These are phyloP conservation scores for Lissonota sp. DNA, from an alignment of 2,888 invertebrate genomes.

Conservation along the genomic window DNA sequence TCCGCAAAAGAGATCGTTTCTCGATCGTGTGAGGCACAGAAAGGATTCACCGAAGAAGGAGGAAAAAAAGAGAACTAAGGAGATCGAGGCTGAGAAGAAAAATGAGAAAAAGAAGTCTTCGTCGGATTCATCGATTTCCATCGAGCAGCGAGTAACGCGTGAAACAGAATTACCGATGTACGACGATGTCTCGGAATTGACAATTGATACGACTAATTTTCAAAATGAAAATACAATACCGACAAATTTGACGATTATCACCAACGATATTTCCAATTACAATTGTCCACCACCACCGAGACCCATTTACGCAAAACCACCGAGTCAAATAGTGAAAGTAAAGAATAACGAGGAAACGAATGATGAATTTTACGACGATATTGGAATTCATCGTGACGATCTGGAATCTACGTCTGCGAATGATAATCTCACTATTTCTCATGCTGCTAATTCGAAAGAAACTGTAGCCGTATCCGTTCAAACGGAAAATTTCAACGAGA, in stretches of 20 bases:
- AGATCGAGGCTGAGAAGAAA: background rate
- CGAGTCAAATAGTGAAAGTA: slow-evolving; percentile 38
- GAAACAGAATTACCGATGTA: slow-evolving; percentile 65
- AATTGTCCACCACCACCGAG: slow-evolving; percentile 77
- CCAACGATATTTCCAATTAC: slow-evolving; percentile 70
- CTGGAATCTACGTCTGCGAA: slow-evolving; percentile 25
- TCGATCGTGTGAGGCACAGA: slow-evolving; percentile 74
- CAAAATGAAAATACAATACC: slow-evolving; percentile 56
- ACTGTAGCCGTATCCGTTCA: background rate
- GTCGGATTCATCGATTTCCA: background rate
- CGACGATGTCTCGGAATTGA: slow-evolving; percentile 71
- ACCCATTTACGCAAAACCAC: slow-evolving; percentile 73
- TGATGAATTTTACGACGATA: slow-evolving; percentile 79
- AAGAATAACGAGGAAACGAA: slow-evolving; percentile 9
- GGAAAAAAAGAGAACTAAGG: slow-evolving; percentile 44
- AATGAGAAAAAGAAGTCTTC: slow-evolving; percentile 1
- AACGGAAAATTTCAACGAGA: slow-evolving; percentile 21
- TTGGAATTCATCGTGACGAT: slow-evolving; percentile 66
- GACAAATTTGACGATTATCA: background rate
- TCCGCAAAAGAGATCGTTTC: slow-evolving; percentile 75
- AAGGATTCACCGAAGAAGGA: slow-evolving; percentile 69
- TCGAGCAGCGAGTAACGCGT: background rate
- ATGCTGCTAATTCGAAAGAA: background rate
- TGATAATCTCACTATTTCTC: background rate
- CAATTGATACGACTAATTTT: slow-evolving; percentile 12